Evolutionary conservation across 2,888 invertebrate genomes (phyloP), one percentile per base, ranked within the genome.

Genomic region (Cosmopolites sordidus): DNA sequence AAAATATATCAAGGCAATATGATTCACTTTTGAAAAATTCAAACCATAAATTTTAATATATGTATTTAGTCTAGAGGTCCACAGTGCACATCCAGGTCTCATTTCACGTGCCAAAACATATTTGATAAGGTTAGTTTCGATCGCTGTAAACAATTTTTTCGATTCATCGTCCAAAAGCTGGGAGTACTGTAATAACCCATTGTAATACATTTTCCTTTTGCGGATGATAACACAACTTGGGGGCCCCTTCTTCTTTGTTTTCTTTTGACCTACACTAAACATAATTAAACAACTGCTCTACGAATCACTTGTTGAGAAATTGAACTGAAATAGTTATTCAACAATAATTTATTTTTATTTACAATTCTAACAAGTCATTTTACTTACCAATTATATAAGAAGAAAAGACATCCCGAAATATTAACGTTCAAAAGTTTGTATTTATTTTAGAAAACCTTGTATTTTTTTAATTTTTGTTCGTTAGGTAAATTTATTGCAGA

Each of bases 11-110:
- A 96, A 79, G 14, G 80, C 75, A 44, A 95, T 79, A 71, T 96
- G 95, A 70, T 95, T 94, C 62, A 89, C 87, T 72, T 94, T 95
- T 1, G 87, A 85, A 74, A 96, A 93, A 70, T 90, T 91, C 59
- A 87, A 73, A 4, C 92, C 92, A 76, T 92, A 91, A 54, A 92
- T 76, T 65, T 84, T 82, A 48, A 94, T 82, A 67, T 91, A 95
- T 65, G 93, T 89, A 75, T 83, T 80, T 43, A 92, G 78, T 68
- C 87, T 83, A 41, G 80, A 78, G 15, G 83, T 78, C 89, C 91
- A 92, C 58, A 87, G 78, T 22, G 81, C 79, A 63, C 86, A 85
- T 44, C 86, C 90, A 51, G 89, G 86, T 69, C 84, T 80, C 72
- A 92, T 80, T 75, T 93, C 92, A 39, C 89, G 80, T 51, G 87